phyloP scores from a whole-genome alignment of 2,113 vertebrate genomes.

The Amblyopsis rosae region DNA sequence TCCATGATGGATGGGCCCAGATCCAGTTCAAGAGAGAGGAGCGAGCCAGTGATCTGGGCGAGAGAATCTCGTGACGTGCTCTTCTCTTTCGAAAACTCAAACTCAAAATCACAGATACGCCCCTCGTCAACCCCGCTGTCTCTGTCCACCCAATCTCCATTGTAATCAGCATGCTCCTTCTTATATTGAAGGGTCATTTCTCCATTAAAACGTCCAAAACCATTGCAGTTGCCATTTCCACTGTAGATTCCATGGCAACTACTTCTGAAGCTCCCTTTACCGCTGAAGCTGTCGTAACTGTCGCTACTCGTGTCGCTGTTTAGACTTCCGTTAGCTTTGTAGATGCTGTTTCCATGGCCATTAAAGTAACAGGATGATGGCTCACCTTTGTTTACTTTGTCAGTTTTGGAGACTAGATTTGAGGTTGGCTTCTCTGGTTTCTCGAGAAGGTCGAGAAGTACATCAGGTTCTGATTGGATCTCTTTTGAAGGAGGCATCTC shows the following conservation, averaged over 20 bases:
- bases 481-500: constrained; percentile 51
- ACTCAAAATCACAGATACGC: constrained; percentile 75
- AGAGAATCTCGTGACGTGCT: constrained; percentile 86
- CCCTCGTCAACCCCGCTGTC: constrained; percentile 86
- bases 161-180: constrained; percentile 83
- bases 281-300: constrained; percentile 58
- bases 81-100: constrained; percentile 83
- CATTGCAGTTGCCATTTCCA: constrained; percentile 41
- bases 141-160: constrained; percentile 84
- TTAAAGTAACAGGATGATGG: constrained; percentile 74
- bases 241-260: constrained; percentile 40
- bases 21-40: constrained; percentile 94
- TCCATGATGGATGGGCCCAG: constrained; percentile 97
- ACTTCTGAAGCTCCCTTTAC: constrained; percentile 52
- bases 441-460: constrained; percentile 71
- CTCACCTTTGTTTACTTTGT: constrained; percentile 75
- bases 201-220: constrained; percentile 52
- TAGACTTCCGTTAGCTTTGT: constrained; percentile 58
- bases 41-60: constrained; percentile 85
- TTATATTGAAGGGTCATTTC: constrained; percentile 79
- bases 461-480: constrained; percentile 56
- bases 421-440: constrained; percentile 78
- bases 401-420: constrained; percentile 74
- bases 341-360: constrained; percentile 70
- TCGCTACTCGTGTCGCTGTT: constrained; percentile 66